These are phyloP conservation scores for Galbula dea DNA, from an alignment of 2,113 vertebrate species.

Conservation along the genomic window DNA sequence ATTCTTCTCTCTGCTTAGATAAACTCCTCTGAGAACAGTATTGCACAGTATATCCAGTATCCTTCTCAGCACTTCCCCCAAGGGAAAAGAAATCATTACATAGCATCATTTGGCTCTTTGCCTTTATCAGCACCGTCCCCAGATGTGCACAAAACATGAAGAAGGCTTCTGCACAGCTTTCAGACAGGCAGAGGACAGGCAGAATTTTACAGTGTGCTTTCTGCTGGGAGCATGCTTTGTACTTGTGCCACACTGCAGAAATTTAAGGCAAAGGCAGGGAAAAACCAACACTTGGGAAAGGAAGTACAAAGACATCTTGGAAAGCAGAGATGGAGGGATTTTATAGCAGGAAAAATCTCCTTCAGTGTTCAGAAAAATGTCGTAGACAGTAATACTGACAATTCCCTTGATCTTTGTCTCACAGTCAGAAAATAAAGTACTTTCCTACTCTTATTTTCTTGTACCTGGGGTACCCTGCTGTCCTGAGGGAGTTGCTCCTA, in stretches of 20 bases:
- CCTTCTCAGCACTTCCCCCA: neutral
- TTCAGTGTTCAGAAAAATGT: neutral
- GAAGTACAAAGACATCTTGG: neutral
- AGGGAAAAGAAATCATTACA: conserved; percentile 22
- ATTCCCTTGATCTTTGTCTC: neutral
- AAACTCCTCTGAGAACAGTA: neutral
- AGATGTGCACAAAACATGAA: neutral
- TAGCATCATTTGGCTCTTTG: neutral
- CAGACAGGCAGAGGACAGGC: neutral
- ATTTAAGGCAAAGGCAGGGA: conserved; percentile 10
- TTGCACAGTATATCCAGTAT: conserved; percentile 10
- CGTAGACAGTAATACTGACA: neutral
- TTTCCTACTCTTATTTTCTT: neutral
- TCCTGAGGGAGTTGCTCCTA: neutral
- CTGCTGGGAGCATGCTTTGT: neutral
- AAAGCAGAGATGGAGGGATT: neutral
- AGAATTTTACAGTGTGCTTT: neutral
- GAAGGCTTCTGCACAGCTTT: neutral
- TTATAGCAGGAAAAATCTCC: neutral
- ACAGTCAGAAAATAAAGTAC: neutral
- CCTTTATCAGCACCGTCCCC: neutral
- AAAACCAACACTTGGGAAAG: neutral
- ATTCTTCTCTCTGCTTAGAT: conserved; percentile 19
- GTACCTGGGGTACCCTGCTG: neutral
- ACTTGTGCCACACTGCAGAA: conserved; percentile 35